These are phyloP conservation scores for Sweltsa coloradensis DNA, from an alignment of 1,140 invertebrate species.

Conservation along the genomic window DNA sequence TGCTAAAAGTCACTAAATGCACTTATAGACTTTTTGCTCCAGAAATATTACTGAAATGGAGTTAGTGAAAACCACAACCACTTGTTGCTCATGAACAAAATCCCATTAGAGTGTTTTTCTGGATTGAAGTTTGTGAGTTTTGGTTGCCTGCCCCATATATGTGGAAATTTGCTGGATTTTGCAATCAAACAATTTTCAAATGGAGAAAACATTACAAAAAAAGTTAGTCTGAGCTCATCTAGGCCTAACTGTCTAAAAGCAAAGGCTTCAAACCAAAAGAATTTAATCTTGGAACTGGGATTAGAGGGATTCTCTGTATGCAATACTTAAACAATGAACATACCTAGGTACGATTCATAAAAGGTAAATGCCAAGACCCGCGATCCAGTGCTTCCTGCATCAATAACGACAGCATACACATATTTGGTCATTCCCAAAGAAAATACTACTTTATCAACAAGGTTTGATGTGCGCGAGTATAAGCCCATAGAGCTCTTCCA, in stretches of 20 bases:
- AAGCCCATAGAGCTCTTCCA: too few relatives aligned
- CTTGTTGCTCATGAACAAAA: too few relatives aligned
- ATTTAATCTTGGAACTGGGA: neutral
- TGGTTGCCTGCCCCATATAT: too few relatives aligned
- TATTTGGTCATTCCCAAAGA: conserved; percentile 54
- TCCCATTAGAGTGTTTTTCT: too few relatives aligned
- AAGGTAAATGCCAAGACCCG: conserved; percentile 85
- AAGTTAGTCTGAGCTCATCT: neutral
- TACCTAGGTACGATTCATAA: conserved; percentile 53
- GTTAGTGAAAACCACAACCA: too few relatives aligned
- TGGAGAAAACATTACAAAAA: neutral
- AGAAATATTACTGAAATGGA: too few relatives aligned
- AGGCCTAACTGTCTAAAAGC: neutral
- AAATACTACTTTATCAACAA: conserved; percentile 47
- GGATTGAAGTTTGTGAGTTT: too few relatives aligned
- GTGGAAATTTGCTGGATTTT: too few relatives aligned
- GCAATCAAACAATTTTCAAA: neutral
- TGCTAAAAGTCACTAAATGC: too few relatives aligned
- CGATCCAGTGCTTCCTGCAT: conserved; percentile 92
- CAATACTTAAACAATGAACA: conserved; percentile 10
- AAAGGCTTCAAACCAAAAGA: neutral
- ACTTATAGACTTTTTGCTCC: too few relatives aligned
- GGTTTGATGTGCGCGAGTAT: conserved; percentile 1
- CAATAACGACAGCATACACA: conserved; percentile 86
- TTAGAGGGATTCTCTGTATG: neutral